Conservation (phyloP, 2,888 invertebrate species). For the Sepioteuthis lessoniana region DNA sequence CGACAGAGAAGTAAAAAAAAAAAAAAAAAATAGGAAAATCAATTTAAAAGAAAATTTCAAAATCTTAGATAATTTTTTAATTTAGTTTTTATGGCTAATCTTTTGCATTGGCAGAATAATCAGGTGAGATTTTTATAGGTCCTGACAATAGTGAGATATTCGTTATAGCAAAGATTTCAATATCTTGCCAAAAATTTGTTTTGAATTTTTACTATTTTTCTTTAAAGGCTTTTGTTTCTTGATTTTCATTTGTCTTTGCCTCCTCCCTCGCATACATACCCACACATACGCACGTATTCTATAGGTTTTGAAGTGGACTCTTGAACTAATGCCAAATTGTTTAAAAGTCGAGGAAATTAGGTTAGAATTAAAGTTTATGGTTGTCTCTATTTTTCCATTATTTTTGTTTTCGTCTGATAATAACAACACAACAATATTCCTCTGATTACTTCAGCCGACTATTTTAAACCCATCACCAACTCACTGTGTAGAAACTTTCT, state of each 20-base stretch:
- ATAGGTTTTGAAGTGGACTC: conserved; percentile 3
- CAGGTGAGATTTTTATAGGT: neutral
- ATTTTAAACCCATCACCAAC: neutral
- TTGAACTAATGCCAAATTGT: conserved; percentile 17
- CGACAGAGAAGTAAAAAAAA: neutral
- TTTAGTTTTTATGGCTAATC: neutral
- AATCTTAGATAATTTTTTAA: conserved; percentile 1
- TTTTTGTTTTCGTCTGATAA: neutral
- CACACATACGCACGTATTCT: neutral
- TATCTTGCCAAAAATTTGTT: neutral
- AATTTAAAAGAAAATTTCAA: neutral
- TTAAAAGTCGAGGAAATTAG: neutral
- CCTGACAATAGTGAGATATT: neutral
- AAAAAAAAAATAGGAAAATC: neutral
- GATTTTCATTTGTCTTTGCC: neutral
- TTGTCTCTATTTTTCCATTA: neutral
- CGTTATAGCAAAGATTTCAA: neutral
- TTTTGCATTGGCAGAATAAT: neutral
- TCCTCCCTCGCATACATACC: too few species aligned
- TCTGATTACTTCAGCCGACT: neutral
- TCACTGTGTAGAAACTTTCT: too few species aligned
- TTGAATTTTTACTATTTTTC: neutral
- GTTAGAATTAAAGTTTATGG: neutral
- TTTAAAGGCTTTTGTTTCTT: neutral
- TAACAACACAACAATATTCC: neutral